Evolutionary conservation across 1,140 invertebrate genomes (phyloP).

Genomic region (Brachionus sp.): DNA sequence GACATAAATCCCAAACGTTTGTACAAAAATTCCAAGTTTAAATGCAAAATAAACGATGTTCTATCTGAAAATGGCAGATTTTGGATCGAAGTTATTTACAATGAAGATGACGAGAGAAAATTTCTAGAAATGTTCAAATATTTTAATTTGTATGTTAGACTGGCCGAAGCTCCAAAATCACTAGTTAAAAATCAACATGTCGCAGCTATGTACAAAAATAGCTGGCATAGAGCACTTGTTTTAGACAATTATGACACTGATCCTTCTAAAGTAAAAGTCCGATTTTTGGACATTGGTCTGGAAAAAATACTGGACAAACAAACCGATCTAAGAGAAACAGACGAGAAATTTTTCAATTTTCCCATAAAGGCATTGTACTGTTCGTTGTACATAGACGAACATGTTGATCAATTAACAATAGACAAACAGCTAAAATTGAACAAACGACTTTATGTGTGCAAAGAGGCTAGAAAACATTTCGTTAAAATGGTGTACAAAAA

Average conservation of each 20-base stretch:
- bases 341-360: slow-evolving; percentile 42
- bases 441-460: background rate
- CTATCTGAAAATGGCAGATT: background rate
- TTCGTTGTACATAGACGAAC: slow-evolving; percentile 9
- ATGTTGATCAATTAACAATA: background rate
- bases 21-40: slow-evolving; percentile 34
- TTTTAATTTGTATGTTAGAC: background rate
- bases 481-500: slow-evolving; percentile 36
- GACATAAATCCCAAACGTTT: slow-evolving; percentile 44
- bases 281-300: slow-evolving; percentile 19
- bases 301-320: slow-evolving; percentile 1
- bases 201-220: slow-evolving; percentile 4
- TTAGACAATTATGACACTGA: background rate
- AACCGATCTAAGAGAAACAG: background rate
- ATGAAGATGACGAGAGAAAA: slow-evolving; percentile 41
- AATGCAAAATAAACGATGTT: slow-evolving; percentile 27
- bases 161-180: background rate
- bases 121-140: slow-evolving; percentile 41
- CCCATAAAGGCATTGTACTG: slow-evolving; percentile 6
- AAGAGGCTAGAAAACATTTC: slow-evolving; percentile 18
- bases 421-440: background rate
- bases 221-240: slow-evolving; percentile 2
- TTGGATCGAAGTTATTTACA: slow-evolving; percentile 33
- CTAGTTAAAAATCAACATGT: background rate
- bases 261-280: background rate